Conservation (phyloP, 2,888 invertebrate species). For the Pterostichus madidus region DNA sequence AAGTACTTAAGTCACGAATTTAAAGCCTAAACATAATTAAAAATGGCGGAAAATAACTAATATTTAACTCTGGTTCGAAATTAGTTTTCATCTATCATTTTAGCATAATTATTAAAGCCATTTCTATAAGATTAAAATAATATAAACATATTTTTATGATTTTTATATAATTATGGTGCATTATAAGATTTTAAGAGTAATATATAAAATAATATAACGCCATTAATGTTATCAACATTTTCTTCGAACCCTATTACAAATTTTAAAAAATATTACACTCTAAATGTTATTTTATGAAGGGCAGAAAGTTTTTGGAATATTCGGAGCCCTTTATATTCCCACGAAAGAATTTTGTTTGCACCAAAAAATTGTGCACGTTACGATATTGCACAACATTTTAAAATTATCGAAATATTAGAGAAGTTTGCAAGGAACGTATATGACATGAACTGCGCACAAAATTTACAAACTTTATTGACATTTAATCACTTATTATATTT, state of each 20-base stretch:
- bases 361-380: conserved; percentile 31
- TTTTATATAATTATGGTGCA: conserved; percentile 57
- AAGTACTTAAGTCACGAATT: too few relatives aligned
- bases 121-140: conserved; percentile 37
- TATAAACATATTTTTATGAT: conserved; percentile 59
- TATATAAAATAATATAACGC: too few relatives aligned
- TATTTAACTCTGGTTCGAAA: conserved; percentile 22
- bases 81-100: conserved; percentile 38
- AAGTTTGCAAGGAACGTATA: conserved; percentile 6
- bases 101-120: conserved; percentile 6
- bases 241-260: neutral
- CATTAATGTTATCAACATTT: too few relatives aligned
- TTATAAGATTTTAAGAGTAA: conserved; percentile 38
- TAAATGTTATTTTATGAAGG: conserved; percentile 18
- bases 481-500: too few relatives aligned
- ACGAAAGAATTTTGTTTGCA: conserved; percentile 1
- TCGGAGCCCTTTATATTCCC: too few relatives aligned
- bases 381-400: conserved; percentile 39
- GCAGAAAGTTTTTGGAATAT: neutral
- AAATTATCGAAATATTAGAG: conserved; percentile 15
- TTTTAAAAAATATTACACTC: conserved; percentile 4
- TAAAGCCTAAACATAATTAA: neutral
- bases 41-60: neutral
- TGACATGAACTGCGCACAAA: conserved; percentile 22
- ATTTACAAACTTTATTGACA: neutral